Evolutionary conservation across 2,797 vertebrate species (phyloP), one percentile per base, ranked within the genome.

Genomic region (Arnoldichthys spilopterus): DNA sequence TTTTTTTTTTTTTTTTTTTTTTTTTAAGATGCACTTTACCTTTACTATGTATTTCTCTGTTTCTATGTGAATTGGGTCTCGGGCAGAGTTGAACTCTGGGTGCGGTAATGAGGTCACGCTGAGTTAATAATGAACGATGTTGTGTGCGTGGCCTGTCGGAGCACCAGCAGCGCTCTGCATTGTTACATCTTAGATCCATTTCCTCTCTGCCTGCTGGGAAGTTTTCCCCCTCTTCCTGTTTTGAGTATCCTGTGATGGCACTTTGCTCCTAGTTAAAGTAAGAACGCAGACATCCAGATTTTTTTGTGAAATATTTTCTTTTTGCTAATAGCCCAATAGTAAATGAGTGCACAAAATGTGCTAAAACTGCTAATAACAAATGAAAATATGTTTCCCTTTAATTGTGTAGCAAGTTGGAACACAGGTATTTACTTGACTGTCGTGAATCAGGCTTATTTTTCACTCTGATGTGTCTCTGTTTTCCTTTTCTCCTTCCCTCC

Each of bases 141-240:
- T 64, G 47, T 24, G 32, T 76, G 49, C 47, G 28, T 28, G 64
- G 53, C n/a, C 20, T 9, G 62, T 74, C 32, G 34, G 49, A 20
- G 61, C 49, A 24, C 66, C 34, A 74, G 49, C 22, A 24, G 49
- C 66, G 22, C 16, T 77, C 53, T 13, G 12, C 56, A 82, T 83
- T 68, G 72, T 83, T 82, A 74, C 16, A 63, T 76, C 67, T 56
- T 51, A 24, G 49, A 66, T 40, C 64, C 49, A 56, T 78, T 86
- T 86, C 80, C 82, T 77, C 77, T 76, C 78, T 26, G 58, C 58
- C 26, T 72, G 51, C 28, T 37, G 53, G 43, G 34, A 49, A 64
- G 43, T 86, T 84, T 76, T 78, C 62, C 70, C 16, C 16, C 37
- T 15, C 8, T 79, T 83, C 76, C 81, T 79, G 81, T 85, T 84